Base-by-base conservation (phyloP, 2,113 vertebrate species). In the Pelmatolapia mariae region DNA sequence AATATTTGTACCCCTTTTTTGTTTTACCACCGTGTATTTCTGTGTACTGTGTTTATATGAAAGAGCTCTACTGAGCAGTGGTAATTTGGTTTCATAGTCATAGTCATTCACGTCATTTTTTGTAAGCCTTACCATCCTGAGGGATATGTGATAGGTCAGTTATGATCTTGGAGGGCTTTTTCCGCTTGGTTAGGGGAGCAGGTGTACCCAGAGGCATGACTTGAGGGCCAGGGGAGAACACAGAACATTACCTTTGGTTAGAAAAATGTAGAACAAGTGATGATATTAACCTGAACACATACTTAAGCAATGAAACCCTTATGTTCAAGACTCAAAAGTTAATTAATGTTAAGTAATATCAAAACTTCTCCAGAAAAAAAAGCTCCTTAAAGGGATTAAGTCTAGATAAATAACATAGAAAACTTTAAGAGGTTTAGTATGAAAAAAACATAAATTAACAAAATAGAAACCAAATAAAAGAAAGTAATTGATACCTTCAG, bases 171-270 rank as follows among this genome's bases (percentile, higher is more conserved):
- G 97, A 93, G 89, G 96, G 91, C 96, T 98, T 99, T 98, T 98
- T 98, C 96, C 98, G 97, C 96, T 98, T 99, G 95, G 96, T 95
- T 87, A 97, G 96, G 81, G 98, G 98, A 87, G 98, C 98, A 54
- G 98, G 98, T 91, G 97, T 99, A 97, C 97, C 97, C 89, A 98
- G 96, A 73, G 99, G 98, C 99, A 99, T 99, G 95, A 84, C 96
- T 96, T 92, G 84, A 94, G 92, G 57, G 87, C 36, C 56, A 73
- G 84, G 80, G 82, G 24, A 91, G n/a, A 94, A 24, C 12, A 45
- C 9, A 16, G 16, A 71, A 61, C 4, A 56, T 50, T 50, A 83
- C 36, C 5, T 31, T 40, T 13, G 15, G 26, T 50, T 73, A 63
- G 10, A 85, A 19, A 86, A 15, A 63, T 18, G 43, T 22, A 63